phyloP scores from a whole-genome alignment of 2,797 vertebrate species.

The Melanitta fusca region DNA sequence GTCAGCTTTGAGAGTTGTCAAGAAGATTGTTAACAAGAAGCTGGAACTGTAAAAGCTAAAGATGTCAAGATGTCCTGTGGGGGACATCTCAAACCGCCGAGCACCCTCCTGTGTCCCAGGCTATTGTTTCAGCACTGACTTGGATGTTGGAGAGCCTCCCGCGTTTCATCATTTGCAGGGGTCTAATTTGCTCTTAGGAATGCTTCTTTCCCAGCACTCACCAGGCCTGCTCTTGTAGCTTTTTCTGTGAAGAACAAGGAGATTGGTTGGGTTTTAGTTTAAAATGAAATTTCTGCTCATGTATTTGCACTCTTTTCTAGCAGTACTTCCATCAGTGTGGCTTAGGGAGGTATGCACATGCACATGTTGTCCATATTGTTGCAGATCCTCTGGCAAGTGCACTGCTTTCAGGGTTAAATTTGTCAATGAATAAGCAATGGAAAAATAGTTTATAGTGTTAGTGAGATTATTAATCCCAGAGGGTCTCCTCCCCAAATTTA shows the following conservation, averaged over 20 bases:
- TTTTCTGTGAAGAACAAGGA: background rate
- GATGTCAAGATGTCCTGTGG: constrained; percentile 24
- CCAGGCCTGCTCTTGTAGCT: background rate
- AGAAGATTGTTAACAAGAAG: background rate
- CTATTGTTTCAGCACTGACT: constrained; percentile 35
- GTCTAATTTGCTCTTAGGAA: background rate
- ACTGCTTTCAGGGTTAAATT: constrained; percentile 42
- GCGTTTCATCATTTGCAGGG: background rate
- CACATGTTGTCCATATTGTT: background rate
- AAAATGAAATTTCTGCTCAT: background rate
- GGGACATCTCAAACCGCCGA: background rate
- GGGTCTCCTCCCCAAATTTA: constrained; percentile 36
- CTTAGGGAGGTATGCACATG: background rate
- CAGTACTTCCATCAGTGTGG: background rate
- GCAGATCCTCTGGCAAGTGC: background rate
- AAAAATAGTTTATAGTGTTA: constrained; percentile 41
- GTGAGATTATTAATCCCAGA: constrained; percentile 58
- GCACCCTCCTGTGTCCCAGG: constrained; percentile 19
- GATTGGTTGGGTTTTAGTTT: background rate
- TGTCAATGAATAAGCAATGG: constrained; percentile 45
- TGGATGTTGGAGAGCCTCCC: constrained; percentile 12
- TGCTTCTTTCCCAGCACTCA: background rate
- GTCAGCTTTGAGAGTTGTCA: background rate
- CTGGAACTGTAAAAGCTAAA: background rate
- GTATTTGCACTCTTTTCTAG: background rate